Evolutionary conservation across 2,797 vertebrate species (phyloP), one percentile per base, ranked within the genome.

Genomic region (Sardinella longiceps): DNA sequence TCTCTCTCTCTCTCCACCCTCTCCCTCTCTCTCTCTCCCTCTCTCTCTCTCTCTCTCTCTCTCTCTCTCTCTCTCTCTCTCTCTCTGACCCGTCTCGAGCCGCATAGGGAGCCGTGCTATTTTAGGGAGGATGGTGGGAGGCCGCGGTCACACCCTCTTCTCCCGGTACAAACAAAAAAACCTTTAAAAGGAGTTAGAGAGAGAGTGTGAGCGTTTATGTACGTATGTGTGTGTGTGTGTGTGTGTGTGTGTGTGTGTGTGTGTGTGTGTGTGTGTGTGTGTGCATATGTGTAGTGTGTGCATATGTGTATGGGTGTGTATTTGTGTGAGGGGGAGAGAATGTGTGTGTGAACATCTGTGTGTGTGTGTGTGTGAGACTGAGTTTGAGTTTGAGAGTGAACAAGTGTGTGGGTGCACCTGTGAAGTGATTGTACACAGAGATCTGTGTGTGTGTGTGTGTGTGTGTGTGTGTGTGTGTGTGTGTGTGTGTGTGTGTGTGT

Each of bases 71-170:
- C 60, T 63, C 28, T 25, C 23, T n/a, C 46, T 10, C 6, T 63
- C n/a, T 9, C 56, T 60, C 56, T 60, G 56, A 60, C 70, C 70
- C 70, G 37, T 77, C 70, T 77, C 56, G 1, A 77, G 37, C 33
- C 37, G 33, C 37, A 23, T 18, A 39, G 70, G 70, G 70, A 77
- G 33, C 37, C 33, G 70, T 7, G 93, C 92, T 95, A 95, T 95
- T 95, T 94, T 91, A 90, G 91, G 92, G 90, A 85, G 85, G 83
- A 85, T 87, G 80, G 94, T 94, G 91, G 95, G 94, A 93, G 93
- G 93, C 91, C 90, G 92, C 88, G 93, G 92, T 94, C 94, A 91
- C 93, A 94, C 93, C 70, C 94, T 94, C 92, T 92, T 89, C 84
- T 91, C 89, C 88, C 90, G 90, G 94, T 90, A 90, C 92, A 92